Base-by-base conservation (phyloP, 2,113 vertebrate genomes). In the Corythaeola cristata region DNA sequence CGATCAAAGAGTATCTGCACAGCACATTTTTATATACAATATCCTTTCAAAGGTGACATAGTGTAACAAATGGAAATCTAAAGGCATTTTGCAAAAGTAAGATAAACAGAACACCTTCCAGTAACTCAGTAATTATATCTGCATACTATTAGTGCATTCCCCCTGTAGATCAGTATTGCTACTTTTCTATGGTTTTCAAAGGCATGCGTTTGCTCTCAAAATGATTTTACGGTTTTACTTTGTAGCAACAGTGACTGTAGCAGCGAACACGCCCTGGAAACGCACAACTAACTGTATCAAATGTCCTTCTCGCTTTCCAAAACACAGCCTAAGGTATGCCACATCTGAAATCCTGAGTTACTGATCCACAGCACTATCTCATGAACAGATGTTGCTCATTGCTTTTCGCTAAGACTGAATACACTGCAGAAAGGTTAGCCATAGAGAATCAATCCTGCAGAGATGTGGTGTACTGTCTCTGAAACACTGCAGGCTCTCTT, bases 171-270 rank as follows among this genome's bases (percentile, higher is more conserved):
- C 12, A 78, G 28, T 18, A 49, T 23, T 85, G 35, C 44, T 68
- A 45, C 16, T 63, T 50, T 75, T 67, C 72, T 23, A 5, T 7
- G 24, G 30, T 68, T 95, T 95, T 92, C 68, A 75, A 75, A 81
- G 35, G 52, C 45, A 45, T 17, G 27, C 2, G 1, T 22, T 90
- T 30, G 49, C 6, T 68, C 50, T 74, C 64, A 56, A 71, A 72
- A 92, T 68, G 87, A 97, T 92, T 97, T 98, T 95, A 95, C 21
- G 3, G 56, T 92, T 97, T 95, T 95, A 84, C 95, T 96, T 97
- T 79, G 76, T 76, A 94, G 92, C 59, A 97, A 91, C 47, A 83
- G 92, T 77, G 89, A 85, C 41, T 83, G 62, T 19, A 93, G 78
- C 71, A 82, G 44, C 62, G 60, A 97, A 96, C 67, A 64, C 76